A percentile compares a stretch with the other conserved stretches of the same genome.
Evolutionary conservation across 2,797 vertebrate species (phyloP).

Genomic region (Poeciliopsis presidionis): DNA sequence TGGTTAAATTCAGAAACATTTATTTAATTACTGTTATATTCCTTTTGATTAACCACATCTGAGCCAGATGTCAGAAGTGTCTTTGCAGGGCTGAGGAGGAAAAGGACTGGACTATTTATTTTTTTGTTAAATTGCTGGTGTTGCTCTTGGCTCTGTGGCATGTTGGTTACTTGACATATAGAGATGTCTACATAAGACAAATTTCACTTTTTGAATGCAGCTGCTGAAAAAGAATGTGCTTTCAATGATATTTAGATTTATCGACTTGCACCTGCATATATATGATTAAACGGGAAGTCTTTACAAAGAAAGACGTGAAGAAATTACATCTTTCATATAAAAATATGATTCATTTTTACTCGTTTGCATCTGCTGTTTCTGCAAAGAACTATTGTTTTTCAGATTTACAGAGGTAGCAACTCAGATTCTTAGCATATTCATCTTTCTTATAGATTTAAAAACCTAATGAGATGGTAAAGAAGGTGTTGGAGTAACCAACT

Average conservation of each 20-base stretch:
- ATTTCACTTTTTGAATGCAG: not conserved
- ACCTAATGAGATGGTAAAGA: not conserved
- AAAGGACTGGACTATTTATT: not conserved
- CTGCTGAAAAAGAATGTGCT: not conserved
- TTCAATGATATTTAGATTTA: not conserved
- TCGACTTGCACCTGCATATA: not conserved
- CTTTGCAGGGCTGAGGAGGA: not conserved
- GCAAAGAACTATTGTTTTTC: not conserved
- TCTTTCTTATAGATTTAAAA: not conserved
- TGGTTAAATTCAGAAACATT: not conserved
- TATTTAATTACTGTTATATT: not conserved
- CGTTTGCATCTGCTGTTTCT: not conserved
- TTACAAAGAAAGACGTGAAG: not conserved
- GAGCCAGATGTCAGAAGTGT: constrained; percentile 7
- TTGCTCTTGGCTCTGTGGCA: not conserved
- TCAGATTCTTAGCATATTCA: not conserved
- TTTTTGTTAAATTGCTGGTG: not conserved
- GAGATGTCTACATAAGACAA: not conserved
- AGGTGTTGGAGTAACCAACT: not conserved
- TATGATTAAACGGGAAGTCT: not conserved
- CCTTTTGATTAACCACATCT: not conserved
- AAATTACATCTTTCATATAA: too few relatives aligned
- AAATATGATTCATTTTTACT: not conserved
- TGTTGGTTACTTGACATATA: not conserved
- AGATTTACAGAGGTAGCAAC: not conserved